Evolutionary conservation across 1,140 invertebrate genomes (phyloP), one percentile per base, ranked within the genome.

Genomic region (Dendroctonus ponderosae): DNA sequence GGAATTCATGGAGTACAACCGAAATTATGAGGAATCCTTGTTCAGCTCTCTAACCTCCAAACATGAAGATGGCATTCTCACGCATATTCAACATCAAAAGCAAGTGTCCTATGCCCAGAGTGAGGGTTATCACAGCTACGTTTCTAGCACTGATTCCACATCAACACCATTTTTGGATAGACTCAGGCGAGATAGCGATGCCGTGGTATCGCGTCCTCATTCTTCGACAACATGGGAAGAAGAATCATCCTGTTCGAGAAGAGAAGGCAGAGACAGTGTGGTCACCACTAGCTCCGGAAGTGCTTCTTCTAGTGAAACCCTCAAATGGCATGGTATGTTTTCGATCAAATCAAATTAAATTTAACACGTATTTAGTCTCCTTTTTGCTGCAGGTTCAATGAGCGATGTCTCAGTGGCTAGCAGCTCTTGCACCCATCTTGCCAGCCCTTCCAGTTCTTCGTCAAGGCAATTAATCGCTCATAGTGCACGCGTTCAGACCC

Each of bases 111-210:
- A 92, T 78, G 89, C 90, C 11, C 89, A 91, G 69, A 90, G 88
- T 26, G 90, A 92, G 80, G 90, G 90, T 9, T 92, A 92, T 75
- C 89, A 91, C 74, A 90, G 88, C 77, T 92, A 89, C 77, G 90
- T 89, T 26, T 92, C 88, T 62, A 92, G 87, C 74, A 89, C 87
- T 43, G 91, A 88, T 78, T 91, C 89, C 5, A 88, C 86, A 14
- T 89, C 88, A 9, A 92, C 91, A 6, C 90, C 90, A 9, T 90
- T 92, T 74, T 78, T 92, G 63, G 90, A 93, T 76, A 82, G 85
- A 71, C 74, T 86, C 41, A 78, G 85, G 56, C 80, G 84, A 72
- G 85, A 86, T 70, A 86, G 84, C 76, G 83, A 86, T 76, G 82
- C 85, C 43, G 85, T 84, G 49, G 78, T 85, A 44, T 85, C 84